Conservation (phyloP, 2,888 invertebrate species). For the Chrysolina americana region DNA sequence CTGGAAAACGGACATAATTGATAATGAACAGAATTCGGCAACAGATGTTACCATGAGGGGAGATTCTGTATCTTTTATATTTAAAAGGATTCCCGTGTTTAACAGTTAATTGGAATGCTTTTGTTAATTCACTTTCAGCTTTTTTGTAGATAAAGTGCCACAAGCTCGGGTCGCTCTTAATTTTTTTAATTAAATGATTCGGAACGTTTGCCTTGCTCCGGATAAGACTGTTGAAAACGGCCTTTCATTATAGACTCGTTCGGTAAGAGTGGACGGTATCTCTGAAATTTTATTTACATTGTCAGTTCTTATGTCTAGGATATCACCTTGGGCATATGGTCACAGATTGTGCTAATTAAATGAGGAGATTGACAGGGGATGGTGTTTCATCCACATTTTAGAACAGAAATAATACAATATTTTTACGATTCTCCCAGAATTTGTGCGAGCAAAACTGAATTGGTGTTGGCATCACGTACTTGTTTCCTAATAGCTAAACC, state of each 20-base stretch:
- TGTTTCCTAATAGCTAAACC: no score
- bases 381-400: no score
- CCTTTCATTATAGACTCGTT: background rate
- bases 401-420: no score
- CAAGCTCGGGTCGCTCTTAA: constrained; percentile 39
- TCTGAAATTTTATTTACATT: background rate
- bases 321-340: no score
- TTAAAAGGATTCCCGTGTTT: constrained; percentile 54
- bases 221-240: constrained; percentile 16
- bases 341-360: no score
- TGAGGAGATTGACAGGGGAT: no score
- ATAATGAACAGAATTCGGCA: constrained; percentile 31
- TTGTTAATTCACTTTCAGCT: constrained; percentile 51
- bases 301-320: no score
- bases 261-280: background rate
- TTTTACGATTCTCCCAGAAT: no score
- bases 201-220: constrained; percentile 33
- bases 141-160: constrained; percentile 48
- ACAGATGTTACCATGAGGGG: constrained; percentile 41
- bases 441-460: no score
- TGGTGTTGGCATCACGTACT: no score
- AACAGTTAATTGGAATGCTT: constrained; percentile 52
- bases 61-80: constrained; percentile 44
- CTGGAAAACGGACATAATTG: constrained; percentile 30
- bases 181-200: constrained; percentile 49